Conservation (phyloP, 2,797 vertebrate genomes). For the Sebastes cheni region DNA sequence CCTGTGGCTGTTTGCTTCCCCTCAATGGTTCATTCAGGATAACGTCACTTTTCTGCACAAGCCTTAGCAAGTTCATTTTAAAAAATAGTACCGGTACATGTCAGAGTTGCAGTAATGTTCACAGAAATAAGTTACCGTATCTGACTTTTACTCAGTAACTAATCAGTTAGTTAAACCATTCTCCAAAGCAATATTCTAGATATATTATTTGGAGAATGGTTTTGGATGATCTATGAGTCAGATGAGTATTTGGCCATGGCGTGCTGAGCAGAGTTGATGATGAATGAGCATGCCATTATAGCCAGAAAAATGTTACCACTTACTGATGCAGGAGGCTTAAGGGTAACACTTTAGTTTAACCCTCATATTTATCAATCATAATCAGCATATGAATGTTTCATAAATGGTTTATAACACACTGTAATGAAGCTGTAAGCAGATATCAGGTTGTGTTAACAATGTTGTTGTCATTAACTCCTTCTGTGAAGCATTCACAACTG, state of each 20-base stretch:
- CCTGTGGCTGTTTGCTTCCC: neutral
- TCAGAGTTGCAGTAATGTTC: neutral
- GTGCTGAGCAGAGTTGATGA: neutral
- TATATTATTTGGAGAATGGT: neutral
- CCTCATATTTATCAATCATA: neutral
- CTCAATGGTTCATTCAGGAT: neutral
- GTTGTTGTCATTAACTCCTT: neutral
- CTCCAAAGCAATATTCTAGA: neutral
- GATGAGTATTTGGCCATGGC: neutral
- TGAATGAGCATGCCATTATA: neutral
- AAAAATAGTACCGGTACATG: no score
- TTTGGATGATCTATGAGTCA: neutral
- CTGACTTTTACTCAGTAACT: neutral
- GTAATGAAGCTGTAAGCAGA: neutral
- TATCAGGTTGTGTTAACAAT: neutral
- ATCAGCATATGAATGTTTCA: neutral
- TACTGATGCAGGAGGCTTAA: neutral
- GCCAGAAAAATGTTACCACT: neutral
- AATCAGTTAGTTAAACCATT: neutral
- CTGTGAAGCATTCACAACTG: neutral
- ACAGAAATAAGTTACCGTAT: neutral
- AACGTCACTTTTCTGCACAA: neutral
- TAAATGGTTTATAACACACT: neutral
- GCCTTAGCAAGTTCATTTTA: neutral
- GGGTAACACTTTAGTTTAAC: neutral